A percentile compares a stretch with the other conserved stretches of the same genome.
These are phyloP conservation scores for Holacanthus passer DNA, from an alignment of 2,113 vertebrate genomes.

Conservation along the genomic window DNA sequence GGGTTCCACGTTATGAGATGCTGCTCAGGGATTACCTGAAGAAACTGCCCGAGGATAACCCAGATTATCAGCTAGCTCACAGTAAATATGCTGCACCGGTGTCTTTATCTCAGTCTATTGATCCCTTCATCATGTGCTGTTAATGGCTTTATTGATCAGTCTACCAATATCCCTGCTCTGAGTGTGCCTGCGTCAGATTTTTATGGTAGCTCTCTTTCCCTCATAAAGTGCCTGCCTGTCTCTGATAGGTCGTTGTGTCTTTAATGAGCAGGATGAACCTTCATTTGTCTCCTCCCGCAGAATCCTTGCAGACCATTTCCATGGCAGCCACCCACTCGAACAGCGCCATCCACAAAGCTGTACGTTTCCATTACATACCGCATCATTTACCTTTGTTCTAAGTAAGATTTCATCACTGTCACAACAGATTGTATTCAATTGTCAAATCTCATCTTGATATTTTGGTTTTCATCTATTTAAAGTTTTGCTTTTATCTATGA, in stretches of 20 bases:
- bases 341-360: constrained; percentile 93
- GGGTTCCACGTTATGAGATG: constrained; percentile 92
- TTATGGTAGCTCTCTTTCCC: not conserved
- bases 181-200: not conserved
- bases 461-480: not conserved
- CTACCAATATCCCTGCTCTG: not conserved
- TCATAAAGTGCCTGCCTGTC: not conserved
- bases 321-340: constrained; percentile 96
- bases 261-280: not conserved
- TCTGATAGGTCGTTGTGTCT: not conserved
- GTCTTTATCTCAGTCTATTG: not conserved
- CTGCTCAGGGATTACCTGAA: constrained; percentile 91
- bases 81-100: constrained; percentile 79
- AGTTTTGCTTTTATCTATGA: not conserved
- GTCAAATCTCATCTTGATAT: not conserved
- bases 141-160: not conserved
- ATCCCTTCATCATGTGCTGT: not conserved
- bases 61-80: constrained; percentile 83
- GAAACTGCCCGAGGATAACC: constrained; percentile 84
- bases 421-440: not conserved
- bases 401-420: not conserved
- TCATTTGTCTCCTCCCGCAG: constrained; percentile 74
- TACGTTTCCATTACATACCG: constrained; percentile 73
- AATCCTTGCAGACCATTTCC: constrained; percentile 93
- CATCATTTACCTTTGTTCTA: not conserved